These are phyloP conservation scores for Hypomecis punctinalis DNA, from an alignment of 2,888 invertebrate genomes.

Conservation along the genomic window DNA sequence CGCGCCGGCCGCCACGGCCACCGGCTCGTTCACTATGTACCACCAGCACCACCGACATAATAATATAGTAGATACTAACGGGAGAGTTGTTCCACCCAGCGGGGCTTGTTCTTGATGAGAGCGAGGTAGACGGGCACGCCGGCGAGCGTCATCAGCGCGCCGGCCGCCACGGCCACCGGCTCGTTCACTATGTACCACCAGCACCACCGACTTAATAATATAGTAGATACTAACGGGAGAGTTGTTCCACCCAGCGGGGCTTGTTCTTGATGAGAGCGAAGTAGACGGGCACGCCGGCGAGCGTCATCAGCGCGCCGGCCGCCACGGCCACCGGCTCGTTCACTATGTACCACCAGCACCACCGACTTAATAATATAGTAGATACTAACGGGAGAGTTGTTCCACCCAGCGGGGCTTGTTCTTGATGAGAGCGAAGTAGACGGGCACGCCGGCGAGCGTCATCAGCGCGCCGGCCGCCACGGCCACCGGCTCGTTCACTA, in stretches of 20 bases:
- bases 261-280: conserved; percentile 89
- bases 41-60: conserved; percentile 92
- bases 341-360: conserved; percentile 90
- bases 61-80: conserved; percentile 81
- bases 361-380: conserved; percentile 84
- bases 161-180: conserved; percentile 92
- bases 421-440: conserved; percentile 90
- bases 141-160: conserved; percentile 90
- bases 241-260: conserved; percentile 84
- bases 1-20: conserved; percentile 91
- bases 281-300: conserved; percentile 94
- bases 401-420: conserved; percentile 87
- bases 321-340: conserved; percentile 92
- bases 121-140: conserved; percentile 93
- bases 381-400: conserved; percentile 85
- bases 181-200: conserved; percentile 91
- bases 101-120: conserved; percentile 89
- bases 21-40: conserved; percentile 91
- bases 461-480: conserved; percentile 92
- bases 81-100: conserved; percentile 83
- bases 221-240: conserved; percentile 84
- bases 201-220: conserved; percentile 90
- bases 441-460: conserved; percentile 93
- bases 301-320: conserved; percentile 91
- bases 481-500: conserved; percentile 91